Conservation (phyloP, 2,888 invertebrate species). For the Chymomyza amoena region DNA sequence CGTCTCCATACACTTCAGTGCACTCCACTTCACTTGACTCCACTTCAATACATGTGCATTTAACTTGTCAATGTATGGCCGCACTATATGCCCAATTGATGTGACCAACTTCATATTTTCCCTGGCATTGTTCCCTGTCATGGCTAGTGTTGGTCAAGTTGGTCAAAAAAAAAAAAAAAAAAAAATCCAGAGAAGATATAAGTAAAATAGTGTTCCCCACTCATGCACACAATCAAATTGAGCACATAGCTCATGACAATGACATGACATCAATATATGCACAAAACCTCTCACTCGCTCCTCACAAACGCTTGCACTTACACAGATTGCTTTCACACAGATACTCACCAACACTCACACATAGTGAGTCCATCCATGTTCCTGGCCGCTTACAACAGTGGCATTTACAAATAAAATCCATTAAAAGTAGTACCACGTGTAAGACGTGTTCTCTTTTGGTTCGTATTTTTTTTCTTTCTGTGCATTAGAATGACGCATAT, state of each 20-base stretch:
- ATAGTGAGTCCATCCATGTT: not conserved
- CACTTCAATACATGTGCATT: not conserved
- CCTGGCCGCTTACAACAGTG: constrained; percentile 36
- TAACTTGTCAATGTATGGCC: not conserved
- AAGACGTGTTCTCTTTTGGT: constrained; percentile 44
- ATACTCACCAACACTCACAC: constrained; percentile 17
- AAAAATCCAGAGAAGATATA: too few relatives aligned
- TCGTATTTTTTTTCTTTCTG: constrained; percentile 32
- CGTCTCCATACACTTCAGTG: not conserved
- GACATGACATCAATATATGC: constrained; percentile 17
- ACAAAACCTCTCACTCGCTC: constrained; percentile 14
- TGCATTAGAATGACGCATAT: constrained; percentile 60
- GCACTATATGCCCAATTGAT: constrained; percentile 24
- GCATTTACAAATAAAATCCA: constrained; percentile 70
- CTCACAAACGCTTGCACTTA: not conserved
- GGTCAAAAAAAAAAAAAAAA: too few relatives aligned
- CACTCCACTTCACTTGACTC: not conserved
- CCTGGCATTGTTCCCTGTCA: not conserved
- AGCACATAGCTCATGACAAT: not conserved
- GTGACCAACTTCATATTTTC: constrained; percentile 20
- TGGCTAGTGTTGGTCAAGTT: not conserved
- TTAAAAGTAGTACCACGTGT: constrained; percentile 62
- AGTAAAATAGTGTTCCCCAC: not conserved
- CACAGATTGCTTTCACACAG: constrained; percentile 22
- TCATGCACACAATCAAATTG: constrained; percentile 8